These are phyloP conservation scores for Orthonyx spaldingii DNA, from an alignment of 2,113 vertebrate species.

Conservation along the genomic window DNA sequence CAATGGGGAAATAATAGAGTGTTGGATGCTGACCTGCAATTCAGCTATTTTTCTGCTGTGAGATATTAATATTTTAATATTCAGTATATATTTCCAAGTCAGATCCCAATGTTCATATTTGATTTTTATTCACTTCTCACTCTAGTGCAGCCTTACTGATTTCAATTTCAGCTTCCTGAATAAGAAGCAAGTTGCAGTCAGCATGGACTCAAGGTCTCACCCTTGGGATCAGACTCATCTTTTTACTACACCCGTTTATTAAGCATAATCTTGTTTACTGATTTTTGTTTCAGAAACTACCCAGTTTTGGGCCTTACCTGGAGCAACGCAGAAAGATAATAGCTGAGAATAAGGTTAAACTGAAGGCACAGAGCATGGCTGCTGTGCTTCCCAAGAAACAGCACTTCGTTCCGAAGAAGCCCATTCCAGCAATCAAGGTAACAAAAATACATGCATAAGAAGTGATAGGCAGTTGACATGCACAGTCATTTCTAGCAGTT, in stretches of 20 bases:
- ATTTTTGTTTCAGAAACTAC: constrained; percentile 76
- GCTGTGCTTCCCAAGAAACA: background rate
- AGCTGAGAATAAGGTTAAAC: constrained; percentile 76
- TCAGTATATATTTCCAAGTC: constrained; percentile 23
- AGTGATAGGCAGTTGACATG: constrained; percentile 12
- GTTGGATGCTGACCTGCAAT: constrained; percentile 9
- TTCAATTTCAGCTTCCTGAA: background rate
- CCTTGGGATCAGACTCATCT: background rate
- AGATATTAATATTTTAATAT: constrained; percentile 46
- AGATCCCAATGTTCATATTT: background rate
- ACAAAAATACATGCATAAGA: background rate
- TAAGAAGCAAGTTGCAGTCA: background rate
- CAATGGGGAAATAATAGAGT: background rate
- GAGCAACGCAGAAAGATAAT: constrained; percentile 78
- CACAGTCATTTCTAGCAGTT: constrained; percentile 25
- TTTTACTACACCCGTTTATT: background rate
- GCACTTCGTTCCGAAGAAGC: constrained; percentile 67
- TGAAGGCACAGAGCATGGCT: constrained; percentile 23
- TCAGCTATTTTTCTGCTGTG: constrained; percentile 19
- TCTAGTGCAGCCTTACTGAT: background rate
- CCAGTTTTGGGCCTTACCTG: constrained; percentile 88
- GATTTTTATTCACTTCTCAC: constrained; percentile 22
- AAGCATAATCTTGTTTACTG: background rate
- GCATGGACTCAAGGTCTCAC: background rate
- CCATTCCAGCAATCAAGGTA: constrained; percentile 86